These are phyloP conservation scores for Megathymus violae DNA, from an alignment of 1,140 invertebrate genomes.

Conservation along the genomic window DNA sequence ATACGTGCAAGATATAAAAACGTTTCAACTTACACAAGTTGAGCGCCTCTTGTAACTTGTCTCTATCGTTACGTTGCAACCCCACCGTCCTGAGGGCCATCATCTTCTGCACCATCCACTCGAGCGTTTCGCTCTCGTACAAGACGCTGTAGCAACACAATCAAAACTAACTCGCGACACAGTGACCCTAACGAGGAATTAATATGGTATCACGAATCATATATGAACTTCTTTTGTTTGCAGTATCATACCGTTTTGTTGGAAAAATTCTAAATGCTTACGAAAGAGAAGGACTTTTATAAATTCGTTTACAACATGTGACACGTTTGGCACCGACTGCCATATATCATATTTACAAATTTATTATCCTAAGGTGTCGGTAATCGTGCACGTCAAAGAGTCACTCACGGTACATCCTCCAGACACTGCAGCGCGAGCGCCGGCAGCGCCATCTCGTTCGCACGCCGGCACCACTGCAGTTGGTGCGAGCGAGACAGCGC, in stretches of 20 bases:
- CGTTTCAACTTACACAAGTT: constrained; percentile 5
- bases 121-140: constrained; percentile 38
- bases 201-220: too few species aligned
- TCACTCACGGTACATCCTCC: constrained; percentile 36
- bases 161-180: too few species aligned
- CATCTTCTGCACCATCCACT: constrained; percentile 49
- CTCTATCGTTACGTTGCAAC: constrained; percentile 31
- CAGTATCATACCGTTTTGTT: too few species aligned
- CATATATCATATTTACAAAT: too few species aligned
- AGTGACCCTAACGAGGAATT: too few species aligned
- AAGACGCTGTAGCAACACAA: constrained; percentile 36
- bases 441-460: constrained; percentile 48
- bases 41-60: constrained; percentile 34
- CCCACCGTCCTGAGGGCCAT: constrained; percentile 42
- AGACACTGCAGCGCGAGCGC: constrained; percentile 40
- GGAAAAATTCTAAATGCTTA: too few species aligned
- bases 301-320: too few species aligned
- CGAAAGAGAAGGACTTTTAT: too few species aligned
- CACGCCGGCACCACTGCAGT: constrained; percentile 45
- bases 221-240: too few species aligned
- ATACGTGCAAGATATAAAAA: neutral
- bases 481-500: constrained; percentile 46
- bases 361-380: too few species aligned
- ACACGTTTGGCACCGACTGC: too few species aligned
- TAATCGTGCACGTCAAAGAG: too few species aligned